Base-by-base conservation (phyloP, 2,888 invertebrate genomes). In the Eledona agricola region DNA sequence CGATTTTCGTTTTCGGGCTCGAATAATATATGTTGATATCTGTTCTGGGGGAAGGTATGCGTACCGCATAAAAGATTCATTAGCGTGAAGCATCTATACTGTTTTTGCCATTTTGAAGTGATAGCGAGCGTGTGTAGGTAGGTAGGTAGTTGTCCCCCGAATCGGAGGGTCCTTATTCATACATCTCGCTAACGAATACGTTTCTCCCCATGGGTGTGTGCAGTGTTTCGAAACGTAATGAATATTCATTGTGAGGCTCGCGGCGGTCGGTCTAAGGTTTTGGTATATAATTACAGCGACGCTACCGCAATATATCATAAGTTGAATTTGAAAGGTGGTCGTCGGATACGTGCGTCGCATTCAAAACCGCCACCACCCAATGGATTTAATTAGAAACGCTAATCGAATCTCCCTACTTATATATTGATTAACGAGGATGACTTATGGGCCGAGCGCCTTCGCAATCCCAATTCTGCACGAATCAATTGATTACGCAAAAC, bases 181-280 rank as follows among this genome's bases (percentile, higher is more conserved):
- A 59, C 51, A 59, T 60, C 57, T 22, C 58, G 50, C 59, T 58
- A 58, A 60, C 59, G 59, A 59, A 55, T 57, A 47, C 55, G 54
- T 56, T 61, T 58, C 59, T 52, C 54, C 57, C 55, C 20, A 47
- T 55, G 42, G 55, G 16, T 37, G 43, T 46, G 28, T 62, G 60
- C 62, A 62, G 55, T 63, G 64, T 69, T 69, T 67, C 59, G 64
- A 65, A 70, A 65, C 60, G 66, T 69, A 69, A 73, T 73, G 72
- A 73, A 73, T 73, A 73, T 73, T 73, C 72, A 73, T 72, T 69
- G 70, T 68, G 61, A 60, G 59, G 67, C 68, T 64, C 64, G 59
- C 63, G 65, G 69, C 67, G 65, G 67, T 69, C 62, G 70, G 68
- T 71, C 71, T 69, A 67, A 72, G 72, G 69, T 67, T 70, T 66